These are phyloP conservation scores for Torymus aiolomorphi DNA, from an alignment of 2,888 invertebrate genomes.

Conservation along the genomic window DNA sequence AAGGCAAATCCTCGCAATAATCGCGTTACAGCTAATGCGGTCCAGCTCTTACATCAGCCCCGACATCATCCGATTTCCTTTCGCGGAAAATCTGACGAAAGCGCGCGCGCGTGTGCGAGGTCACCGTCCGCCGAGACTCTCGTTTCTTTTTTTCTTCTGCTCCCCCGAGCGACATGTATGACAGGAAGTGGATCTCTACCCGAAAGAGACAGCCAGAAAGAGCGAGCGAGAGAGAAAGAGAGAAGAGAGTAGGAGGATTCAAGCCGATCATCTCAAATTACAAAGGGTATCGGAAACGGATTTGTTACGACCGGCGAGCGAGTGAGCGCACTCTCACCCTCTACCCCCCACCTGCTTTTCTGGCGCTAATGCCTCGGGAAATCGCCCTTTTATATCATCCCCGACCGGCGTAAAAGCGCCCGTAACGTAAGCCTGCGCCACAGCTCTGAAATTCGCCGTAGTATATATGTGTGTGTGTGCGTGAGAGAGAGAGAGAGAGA, in stretches of 20 bases:
- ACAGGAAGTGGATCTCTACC: constrained; percentile 45
- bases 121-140: too few relatives aligned
- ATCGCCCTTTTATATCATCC: constrained; percentile 56
- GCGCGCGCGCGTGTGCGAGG: too few relatives aligned
- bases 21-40: constrained; percentile 16
- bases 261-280: constrained; percentile 74
- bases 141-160: too few relatives aligned
- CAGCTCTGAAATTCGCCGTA: constrained; percentile 50
- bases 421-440: constrained; percentile 43
- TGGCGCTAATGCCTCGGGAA: constrained; percentile 54
- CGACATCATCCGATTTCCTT: constrained; percentile 33
- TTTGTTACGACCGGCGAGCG: constrained; percentile 60
- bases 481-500: constrained; percentile 34
- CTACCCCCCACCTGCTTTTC: constrained; percentile 31
- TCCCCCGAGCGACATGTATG: constrained; percentile 46
- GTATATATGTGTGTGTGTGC: too few relatives aligned
- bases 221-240: constrained; percentile 1
- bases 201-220: constrained; percentile 8
- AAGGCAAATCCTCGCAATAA: not conserved
- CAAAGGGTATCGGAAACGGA: constrained; percentile 74
- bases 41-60: constrained; percentile 1
- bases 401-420: constrained; percentile 56
- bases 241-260: constrained; percentile 46
- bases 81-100: too few relatives aligned
- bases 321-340: not conserved